Evolutionary conservation across 2,888 invertebrate genomes (phyloP).

Genomic region (Drosophila maculinotata): DNA sequence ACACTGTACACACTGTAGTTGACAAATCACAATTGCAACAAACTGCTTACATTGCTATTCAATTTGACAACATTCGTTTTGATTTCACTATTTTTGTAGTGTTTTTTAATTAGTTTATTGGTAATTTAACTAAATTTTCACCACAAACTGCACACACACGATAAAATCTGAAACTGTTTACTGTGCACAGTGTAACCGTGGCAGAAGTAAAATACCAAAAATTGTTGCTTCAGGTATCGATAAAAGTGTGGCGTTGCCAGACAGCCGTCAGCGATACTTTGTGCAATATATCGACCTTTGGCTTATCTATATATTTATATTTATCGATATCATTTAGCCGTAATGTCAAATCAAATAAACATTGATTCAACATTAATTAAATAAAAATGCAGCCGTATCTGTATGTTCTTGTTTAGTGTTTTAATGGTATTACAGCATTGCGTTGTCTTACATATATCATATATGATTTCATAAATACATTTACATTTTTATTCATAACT

Average conservation of each 20-base stretch:
- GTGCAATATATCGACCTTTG: constrained; percentile 9
- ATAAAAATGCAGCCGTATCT: constrained; percentile 19
- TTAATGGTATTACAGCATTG: constrained; percentile 80
- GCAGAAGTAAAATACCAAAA: constrained; percentile 28
- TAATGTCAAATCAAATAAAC: constrained; percentile 1
- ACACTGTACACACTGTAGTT: constrained; percentile 26
- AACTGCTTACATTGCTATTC: constrained; percentile 31
- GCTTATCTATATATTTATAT: background rate
- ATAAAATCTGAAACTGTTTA: constrained; percentile 74
- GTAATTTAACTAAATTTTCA: constrained; percentile 50
- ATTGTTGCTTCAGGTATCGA: background rate
- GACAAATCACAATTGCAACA: constrained; percentile 1
- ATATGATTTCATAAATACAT: constrained; percentile 73
- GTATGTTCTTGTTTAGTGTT: constrained; percentile 66
- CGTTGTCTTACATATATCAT: constrained; percentile 71
- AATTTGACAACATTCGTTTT: constrained; percentile 1
- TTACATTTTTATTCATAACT: constrained; percentile 67
- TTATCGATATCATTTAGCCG: background rate
- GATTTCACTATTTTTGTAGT: constrained; percentile 19
- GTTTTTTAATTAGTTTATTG: constrained; percentile 18
- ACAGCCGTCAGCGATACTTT: background rate
- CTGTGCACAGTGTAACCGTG: constrained; percentile 54
- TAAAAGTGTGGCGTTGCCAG: constrained; percentile 12
- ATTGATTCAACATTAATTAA: background rate
- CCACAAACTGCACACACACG: constrained; percentile 62